A percentile compares a stretch with the other conserved stretches of the same genome.
Conservation (phyloP, 2,797 vertebrate species). For the Nannoperca obscura region DNA sequence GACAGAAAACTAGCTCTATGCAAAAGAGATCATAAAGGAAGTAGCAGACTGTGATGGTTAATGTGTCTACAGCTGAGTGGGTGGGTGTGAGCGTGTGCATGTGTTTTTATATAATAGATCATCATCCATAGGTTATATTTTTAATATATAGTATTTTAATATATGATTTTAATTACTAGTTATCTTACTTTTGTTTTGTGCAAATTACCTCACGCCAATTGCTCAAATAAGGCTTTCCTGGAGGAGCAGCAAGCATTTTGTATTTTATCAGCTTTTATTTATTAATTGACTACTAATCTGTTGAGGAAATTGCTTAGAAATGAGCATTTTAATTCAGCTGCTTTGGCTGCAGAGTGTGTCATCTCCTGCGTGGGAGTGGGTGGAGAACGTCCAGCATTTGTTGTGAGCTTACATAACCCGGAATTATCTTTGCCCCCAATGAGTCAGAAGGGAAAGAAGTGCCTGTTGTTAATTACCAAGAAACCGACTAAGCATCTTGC, state of each 20-base stretch:
- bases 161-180: neutral
- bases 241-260: neutral
- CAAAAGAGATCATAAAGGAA: neutral
- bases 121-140: too few relatives aligned
- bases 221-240: neutral
- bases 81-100: too few relatives aligned
- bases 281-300: neutral
- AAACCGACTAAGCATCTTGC: slow-evolving; percentile 30
- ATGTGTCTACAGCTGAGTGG: neutral
- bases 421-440: slow-evolving; percentile 59
- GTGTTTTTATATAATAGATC: too few relatives aligned
- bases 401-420: slow-evolving; percentile 67
- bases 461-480: slow-evolving; percentile 56
- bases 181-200: neutral
- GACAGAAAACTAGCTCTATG: too few relatives aligned
- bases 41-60: neutral
- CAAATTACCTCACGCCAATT: neutral
- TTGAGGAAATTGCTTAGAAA: slow-evolving; percentile 5
- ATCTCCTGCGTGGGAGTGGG: slow-evolving; percentile 60
- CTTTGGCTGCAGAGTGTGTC: slow-evolving; percentile 36
- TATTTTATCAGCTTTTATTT: neutral
- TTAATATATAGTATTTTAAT: neutral
- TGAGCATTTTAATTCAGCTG: slow-evolving; percentile 4
- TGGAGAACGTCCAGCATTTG: slow-evolving; percentile 52
- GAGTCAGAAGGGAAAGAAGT: slow-evolving; percentile 58